Base-by-base conservation (phyloP, 2,797 vertebrate species). In the Falco concolor region DNA sequence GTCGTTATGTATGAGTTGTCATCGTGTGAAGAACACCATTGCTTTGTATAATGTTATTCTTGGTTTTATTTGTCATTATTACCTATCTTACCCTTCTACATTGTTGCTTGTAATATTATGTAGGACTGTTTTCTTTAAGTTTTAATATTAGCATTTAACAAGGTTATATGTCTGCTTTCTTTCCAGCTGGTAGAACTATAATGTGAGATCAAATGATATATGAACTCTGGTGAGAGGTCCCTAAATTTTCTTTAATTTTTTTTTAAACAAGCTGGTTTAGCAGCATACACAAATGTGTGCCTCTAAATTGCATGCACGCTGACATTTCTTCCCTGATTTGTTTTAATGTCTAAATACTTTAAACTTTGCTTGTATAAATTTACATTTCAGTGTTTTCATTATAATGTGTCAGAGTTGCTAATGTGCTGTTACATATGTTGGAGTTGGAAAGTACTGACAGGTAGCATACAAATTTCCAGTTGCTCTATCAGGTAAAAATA, bases 21-120 rank as follows among this genome's bases (percentile, higher is more conserved):
- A 36, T 53, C 0, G 0, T 24, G 25, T 72, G 53, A 88, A 86
- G 76, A 28, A 17, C 25, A 25, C 14, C 8, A 7, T 68, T 94
- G 22, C 57, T 88, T 68, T 78, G 4, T 56, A 14, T 49, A 30
- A 25, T 8, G 3, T 32, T 25, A 68, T 87, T 77, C 40, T 83
- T 77, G 13, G 36, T 87, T 16, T 36, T 72, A 0, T 49, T 84
- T 89, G 47, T 85, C 44, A 45, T 59, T 69, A 30, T 73, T 79
- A 7, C 13, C 20, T 50, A 0, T 57, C 10, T 73, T 68, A 61
- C n/a, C 13, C 21, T 68, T 52, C 8, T 34, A 0, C 5, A 0
- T 54, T 75, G 14, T 42, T 81, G 45, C 20, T 36, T 77, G 10
- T 70, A 36, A 32, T 57, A 34, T 18, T 57, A 34, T 18, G 21